These are phyloP conservation scores for Plebejus argus DNA, from an alignment of 2,888 invertebrate species.

Conservation along the genomic window DNA sequence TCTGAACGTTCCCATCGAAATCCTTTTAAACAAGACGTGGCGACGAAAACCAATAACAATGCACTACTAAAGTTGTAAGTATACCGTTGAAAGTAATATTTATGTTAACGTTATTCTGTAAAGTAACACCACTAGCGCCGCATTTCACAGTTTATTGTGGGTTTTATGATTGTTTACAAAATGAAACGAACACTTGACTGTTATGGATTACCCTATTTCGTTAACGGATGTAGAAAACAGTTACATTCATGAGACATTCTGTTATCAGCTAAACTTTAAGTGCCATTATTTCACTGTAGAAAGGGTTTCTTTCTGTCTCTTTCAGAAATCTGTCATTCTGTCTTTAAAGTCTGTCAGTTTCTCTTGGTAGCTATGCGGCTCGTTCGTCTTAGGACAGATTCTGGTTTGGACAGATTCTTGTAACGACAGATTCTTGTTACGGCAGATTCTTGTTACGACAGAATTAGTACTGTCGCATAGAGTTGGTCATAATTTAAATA, in stretches of 20 bases:
- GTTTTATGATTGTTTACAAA: conserved; percentile 14
- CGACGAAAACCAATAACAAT: conserved; percentile 25
- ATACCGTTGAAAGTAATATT: conserved; percentile 13
- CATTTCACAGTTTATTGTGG: neutral
- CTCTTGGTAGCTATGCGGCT: too few relatives aligned
- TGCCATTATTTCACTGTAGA: too few relatives aligned
- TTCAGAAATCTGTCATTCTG: too few relatives aligned
- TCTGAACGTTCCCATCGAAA: neutral
- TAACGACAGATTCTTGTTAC: too few relatives aligned
- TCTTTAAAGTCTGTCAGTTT: neutral
- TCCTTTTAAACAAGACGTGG: conserved; percentile 12
- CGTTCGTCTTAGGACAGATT: too few relatives aligned
- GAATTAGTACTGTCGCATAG: too few relatives aligned
- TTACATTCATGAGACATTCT: too few relatives aligned
- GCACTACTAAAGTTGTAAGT: conserved; percentile 7
- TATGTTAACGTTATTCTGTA: conserved; percentile 18
- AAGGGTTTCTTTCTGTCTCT: too few relatives aligned
- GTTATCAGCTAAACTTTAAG: too few relatives aligned
- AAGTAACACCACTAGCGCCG: neutral
- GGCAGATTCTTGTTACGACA: too few relatives aligned
- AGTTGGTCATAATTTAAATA: too few relatives aligned
- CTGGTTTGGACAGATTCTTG: too few relatives aligned
- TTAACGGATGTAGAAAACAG: neutral
- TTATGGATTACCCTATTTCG: neutral
- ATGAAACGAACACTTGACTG: neutral